A percentile compares a stretch with the other conserved stretches of the same genome.
phyloP scores from a whole-genome alignment of 2,888 invertebrate species.

The Acanthosepion esculentum region DNA sequence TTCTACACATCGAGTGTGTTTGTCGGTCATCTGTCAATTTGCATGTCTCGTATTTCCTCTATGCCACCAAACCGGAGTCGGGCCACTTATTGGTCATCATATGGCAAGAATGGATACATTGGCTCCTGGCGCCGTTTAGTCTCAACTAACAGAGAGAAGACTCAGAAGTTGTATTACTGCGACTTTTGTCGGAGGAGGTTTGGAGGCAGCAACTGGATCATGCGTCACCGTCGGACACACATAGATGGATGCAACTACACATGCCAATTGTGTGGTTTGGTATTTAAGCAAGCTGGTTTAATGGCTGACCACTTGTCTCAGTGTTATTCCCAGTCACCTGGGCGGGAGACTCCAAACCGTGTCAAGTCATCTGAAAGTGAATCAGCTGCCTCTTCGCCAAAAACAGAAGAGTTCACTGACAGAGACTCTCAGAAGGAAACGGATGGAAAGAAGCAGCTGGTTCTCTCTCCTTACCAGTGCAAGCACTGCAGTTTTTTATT shows the following conservation, averaged over 20 bases:
- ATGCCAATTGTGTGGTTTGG: neutral
- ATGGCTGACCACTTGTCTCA: conserved; percentile 16
- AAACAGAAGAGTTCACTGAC: neutral
- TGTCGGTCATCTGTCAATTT: neutral
- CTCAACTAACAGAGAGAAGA: neutral
- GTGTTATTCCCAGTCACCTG: neutral
- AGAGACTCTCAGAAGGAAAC: neutral
- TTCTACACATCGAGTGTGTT: conserved; percentile 24
- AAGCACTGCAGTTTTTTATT: neutral
- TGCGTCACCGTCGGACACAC: conserved; percentile 12
- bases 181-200: conserved; percentile 36
- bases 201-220: conserved; percentile 39
- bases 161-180: neutral
- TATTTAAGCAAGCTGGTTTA: neutral
- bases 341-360: neutral
- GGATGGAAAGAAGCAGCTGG: neutral
- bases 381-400: neutral
- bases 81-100: neutral
- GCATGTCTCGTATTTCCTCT: neutral
- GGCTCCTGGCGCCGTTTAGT: conserved; percentile 25
- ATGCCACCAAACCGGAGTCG: neutral
- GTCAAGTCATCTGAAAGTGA: neutral
- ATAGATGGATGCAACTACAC: neutral
- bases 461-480: neutral
- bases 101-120: neutral